Percentiles rank a stretch among this genome's conserved stretches.
Evolutionary conservation across 2,113 vertebrate species (phyloP).

Genomic region (Strigops habroptila): DNA sequence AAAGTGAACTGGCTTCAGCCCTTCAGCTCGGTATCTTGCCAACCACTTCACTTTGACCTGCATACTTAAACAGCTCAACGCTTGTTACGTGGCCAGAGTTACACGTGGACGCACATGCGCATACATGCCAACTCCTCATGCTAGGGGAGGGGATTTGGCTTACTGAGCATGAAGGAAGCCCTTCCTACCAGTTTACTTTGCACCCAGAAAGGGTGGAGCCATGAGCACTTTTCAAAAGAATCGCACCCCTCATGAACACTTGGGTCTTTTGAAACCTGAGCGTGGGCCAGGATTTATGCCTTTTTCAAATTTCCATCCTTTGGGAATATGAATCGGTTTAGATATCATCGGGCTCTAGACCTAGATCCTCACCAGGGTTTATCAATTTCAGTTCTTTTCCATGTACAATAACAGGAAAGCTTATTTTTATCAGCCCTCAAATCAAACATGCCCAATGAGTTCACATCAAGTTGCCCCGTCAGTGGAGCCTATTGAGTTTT

Average conservation of each 20-base stretch:
- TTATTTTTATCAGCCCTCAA: slow-evolving; percentile 16
- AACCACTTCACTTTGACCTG: not conserved
- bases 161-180: fast-evolving
- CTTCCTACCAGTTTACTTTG: not conserved
- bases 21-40: not conserved
- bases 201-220: not conserved
- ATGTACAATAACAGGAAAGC: not conserved
- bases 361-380: not conserved
- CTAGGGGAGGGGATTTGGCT: not conserved
- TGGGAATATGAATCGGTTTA: not conserved
- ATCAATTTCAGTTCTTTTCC: not conserved
- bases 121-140: not conserved
- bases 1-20: not conserved
- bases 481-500: slow-evolving; percentile 7
- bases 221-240: not conserved
- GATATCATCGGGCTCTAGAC: not conserved
- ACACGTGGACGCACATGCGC: not conserved
- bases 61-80: not conserved
- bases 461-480: not conserved
- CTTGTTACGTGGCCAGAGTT: not conserved
- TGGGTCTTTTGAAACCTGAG: not conserved
- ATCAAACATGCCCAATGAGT: not conserved
- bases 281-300: not conserved
- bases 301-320: not conserved
- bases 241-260: not conserved